Evolutionary conservation across 2,113 vertebrate species (phyloP), one percentile per base, ranked within the genome.

Genomic region (Cairina moschata): DNA sequence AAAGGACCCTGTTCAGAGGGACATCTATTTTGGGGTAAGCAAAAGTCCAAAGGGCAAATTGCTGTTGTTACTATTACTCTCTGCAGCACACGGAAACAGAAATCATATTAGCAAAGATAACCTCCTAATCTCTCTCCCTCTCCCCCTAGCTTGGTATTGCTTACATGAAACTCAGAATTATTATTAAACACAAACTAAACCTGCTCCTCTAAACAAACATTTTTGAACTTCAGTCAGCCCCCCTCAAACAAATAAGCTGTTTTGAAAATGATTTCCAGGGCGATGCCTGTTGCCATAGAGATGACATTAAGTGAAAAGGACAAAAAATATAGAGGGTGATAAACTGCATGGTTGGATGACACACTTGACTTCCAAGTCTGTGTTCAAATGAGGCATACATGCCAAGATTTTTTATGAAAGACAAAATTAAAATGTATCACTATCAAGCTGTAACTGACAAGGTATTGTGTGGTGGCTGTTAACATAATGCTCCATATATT

Each of bases 221-320:
- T 98, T 98, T 98, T 98, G 97, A 98, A 98, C 96, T 97, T 97
- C 94, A 97, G 90, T 94, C 97, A 89, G 94, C 92, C 94, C 95
- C 73, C 97, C 97, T 97, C 98, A 97, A 98, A 98, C 97, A 98
- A 98, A 99, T 98, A 98, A 98, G 96, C 98, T 97, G 96, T 98
- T 99, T 98, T 96, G 97, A 98, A 98, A 98, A 98, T 98, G 96
- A 98, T 98, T 98, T 98, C 98, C 98, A 98, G 98, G 98, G 98
- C 50, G 74, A 98, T 98, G 98, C 97, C 98, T 98, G 98, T 99
- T 98, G 97, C 98, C 98, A 98, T 99, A 98, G 98, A 92, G 98
- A 99, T 99, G 98, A 98, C 98, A 98, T 98, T 98, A 98, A 98
- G 97, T 98, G 98, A 98, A 98, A 98, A 98, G 98, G 98, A 98